Evolutionary conservation across 2,888 invertebrate species (phyloP).

Genomic region (Adelognathus sp.): DNA sequence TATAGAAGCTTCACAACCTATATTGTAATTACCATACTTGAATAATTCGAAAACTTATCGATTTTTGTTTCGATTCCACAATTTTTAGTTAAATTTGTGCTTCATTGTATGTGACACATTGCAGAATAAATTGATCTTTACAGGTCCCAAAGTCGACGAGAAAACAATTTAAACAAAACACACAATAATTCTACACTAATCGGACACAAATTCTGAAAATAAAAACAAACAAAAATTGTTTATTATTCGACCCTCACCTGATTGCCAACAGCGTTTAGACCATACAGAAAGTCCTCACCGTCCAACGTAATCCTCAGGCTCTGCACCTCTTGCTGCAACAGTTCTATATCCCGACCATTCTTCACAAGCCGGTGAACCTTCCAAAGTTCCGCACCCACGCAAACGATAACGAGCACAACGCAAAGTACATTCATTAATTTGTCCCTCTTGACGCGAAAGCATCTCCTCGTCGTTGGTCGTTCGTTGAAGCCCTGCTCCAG

Average conservation of each 20-base stretch:
- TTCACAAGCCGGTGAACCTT: conserved; percentile 68
- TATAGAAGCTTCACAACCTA: no score
- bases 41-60: no score
- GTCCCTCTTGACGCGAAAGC: conserved; percentile 63
- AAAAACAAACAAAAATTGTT: neutral
- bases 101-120: no score
- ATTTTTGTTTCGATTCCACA: no score
- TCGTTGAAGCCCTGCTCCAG: conserved; percentile 74
- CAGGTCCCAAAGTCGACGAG: no score
- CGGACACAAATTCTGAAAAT: neutral
- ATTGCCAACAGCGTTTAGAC: conserved; percentile 76
- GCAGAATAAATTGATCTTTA: no score
- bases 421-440: conserved; percentile 69
- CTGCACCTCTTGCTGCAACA: conserved; percentile 73
- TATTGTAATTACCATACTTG: no score
- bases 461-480: conserved; percentile 56
- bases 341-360: conserved; percentile 72
- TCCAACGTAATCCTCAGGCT: conserved; percentile 73
- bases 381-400: conserved; percentile 73
- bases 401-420: conserved; percentile 69
- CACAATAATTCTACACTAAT: no score
- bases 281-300: conserved; percentile 74
- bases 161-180: no score
- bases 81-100: no score
- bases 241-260: conserved; percentile 67